Base-by-base conservation (phyloP, 1,140 invertebrate genomes). In the Orchestia grillus region DNA sequence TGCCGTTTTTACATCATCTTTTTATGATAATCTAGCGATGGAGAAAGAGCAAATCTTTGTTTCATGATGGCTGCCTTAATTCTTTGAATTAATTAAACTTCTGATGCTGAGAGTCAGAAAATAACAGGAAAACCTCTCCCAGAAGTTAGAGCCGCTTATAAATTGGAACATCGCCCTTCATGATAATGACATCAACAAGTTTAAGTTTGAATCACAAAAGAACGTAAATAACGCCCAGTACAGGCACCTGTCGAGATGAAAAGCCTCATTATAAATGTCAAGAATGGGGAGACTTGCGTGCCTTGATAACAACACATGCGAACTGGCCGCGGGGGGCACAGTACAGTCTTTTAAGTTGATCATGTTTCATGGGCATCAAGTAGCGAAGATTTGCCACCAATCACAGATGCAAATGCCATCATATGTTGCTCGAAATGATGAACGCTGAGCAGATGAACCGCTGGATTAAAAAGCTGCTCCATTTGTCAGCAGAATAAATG, bases 371-470 rank as follows among this genome's bases (percentile, higher is more conserved):
- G 19, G 44, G 92, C 44, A 47, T 94, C 92, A 45, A 94, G 92
- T 94, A 94, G 92, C 92, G 43, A 45, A 45, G 92, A 94, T 94
- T 94, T 44, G 41, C 92, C 43, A 94, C 92, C 43, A 94, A 94
- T 94, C 92, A 94, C 44, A 19, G 92, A 94, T 94, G 92, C 92
- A 94, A 94, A 94, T 94, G 92, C 92, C 40, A 45, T 94, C 92
- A 94, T 47, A 94, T 94, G 92, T 94, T 94, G 11, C 92, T 94
- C 40, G 92, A 94, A 94, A 94, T 94, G 92, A 94, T 94, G 92
- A 40, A 94, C 92, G 44, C 44, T 47, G 92, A 47, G 92, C 92
- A 94, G 92, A 94, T 94, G 92, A 94, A 94, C 92, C 47, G 41
- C 92, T 40, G 44, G 92, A 94, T 94, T 94, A 94, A 94, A 94